phyloP scores from a whole-genome alignment of 2,888 invertebrate species.

The Zhuqinia jingwanae region DNA sequence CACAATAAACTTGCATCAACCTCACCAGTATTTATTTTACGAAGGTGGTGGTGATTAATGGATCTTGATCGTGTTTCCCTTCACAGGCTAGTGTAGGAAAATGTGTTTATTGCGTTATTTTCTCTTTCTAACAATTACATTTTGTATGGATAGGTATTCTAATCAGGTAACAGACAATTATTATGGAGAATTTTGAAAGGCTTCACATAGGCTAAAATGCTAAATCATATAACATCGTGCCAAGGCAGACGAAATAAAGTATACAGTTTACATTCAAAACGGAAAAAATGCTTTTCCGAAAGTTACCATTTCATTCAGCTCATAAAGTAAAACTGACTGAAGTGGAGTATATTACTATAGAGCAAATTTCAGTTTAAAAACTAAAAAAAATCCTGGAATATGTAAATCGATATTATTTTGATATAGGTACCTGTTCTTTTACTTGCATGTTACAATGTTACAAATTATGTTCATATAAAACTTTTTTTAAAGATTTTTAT shows the following conservation, averaged over 20 bases:
- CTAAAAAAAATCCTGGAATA: no score
- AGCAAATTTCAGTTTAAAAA: no score
- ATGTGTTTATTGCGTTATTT: slow-evolving; percentile 31
- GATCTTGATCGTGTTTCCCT: neutral
- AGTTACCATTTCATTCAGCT: neutral
- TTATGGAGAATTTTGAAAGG: slow-evolving; percentile 33
- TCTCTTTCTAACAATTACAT: no score
- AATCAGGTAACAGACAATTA: slow-evolving; percentile 41
- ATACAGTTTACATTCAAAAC: no score
- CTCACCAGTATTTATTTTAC: slow-evolving; percentile 3
- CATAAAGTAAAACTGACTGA: neutral
- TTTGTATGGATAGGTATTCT: neutral
- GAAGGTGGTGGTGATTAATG: neutral
- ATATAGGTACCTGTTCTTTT: no score
- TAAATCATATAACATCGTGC: neutral
- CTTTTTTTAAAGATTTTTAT: no score
- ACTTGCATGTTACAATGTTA: no score
- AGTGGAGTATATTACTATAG: neutral
- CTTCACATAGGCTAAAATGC: neutral
- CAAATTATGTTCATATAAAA: no score
- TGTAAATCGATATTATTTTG: no score
- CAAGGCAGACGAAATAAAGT: no score
- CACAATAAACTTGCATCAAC: no score
- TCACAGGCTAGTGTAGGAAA: neutral
- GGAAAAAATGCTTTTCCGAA: neutral